Base-by-base conservation (phyloP, 2,888 invertebrate genomes). In the Ophion ellenae region DNA sequence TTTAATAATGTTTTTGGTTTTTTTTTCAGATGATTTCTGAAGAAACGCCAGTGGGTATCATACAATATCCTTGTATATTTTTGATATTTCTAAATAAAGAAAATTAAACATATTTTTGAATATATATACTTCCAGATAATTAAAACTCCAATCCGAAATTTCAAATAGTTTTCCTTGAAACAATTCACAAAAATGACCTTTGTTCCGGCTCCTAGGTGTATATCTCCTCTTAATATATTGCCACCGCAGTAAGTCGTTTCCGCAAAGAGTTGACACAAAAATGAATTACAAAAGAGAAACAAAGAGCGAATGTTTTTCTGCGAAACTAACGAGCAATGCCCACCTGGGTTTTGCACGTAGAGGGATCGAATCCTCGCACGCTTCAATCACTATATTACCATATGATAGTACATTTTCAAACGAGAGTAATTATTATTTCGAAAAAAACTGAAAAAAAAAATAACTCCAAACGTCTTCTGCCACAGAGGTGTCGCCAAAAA, bases 401-500 rank as follows among this genome's bases (percentile, higher is more conserved):
- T 36, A 79, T 89, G 90, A 88, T 88, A 86, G 87, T 87, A 87
- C 88, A 79, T 80, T 67, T 61, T 78, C 78, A 69, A 76, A 84
- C 67, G 73, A 69, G 77, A 87, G 87, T 81, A 88, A 73, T 66
- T 75, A 63, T 70, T 64, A 40, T 40, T 40, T 7, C 1, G 9
- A 40, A 88, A 84, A 84, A 78, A 81, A 75, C 67, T 78, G 66
- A 74, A 86, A 78, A 88, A 85, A 83, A 89, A 85, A 89, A 88
- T 89, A 90, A 92, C 89, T 89, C 88, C 83, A 85, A 90, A 90
- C 83, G 90, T 83, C 76, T 86, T 86, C 80, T 83, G 83, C 80
- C 76, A 86, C 83, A 85, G 83, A 86, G 83, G 86, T 91, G 91
- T 91, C 89, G 91, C 90, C 90, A 91, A 93, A 91, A 91, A 92